phyloP scores from a whole-genome alignment of 2,113 vertebrate genomes.

The Stomatorhinus ivindoensis region DNA sequence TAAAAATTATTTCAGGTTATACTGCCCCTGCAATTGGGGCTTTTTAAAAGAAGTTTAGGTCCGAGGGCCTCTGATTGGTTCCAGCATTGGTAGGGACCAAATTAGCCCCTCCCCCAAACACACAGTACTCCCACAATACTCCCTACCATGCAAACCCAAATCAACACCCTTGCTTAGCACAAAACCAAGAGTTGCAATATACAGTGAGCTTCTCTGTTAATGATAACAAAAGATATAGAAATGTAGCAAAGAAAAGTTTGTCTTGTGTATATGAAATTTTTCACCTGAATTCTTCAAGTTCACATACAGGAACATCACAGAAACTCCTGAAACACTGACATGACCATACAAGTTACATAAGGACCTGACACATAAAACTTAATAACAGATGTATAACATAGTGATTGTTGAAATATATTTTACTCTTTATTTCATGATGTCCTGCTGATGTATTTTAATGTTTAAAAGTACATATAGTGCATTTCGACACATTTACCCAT shows the following conservation, averaged over 20 bases:
- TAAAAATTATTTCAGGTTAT: background rate
- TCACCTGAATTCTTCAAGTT: conserved; percentile 10
- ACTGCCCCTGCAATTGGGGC: background rate
- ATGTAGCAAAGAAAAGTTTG: background rate
- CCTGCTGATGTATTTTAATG: background rate
- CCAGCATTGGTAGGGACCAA: background rate
- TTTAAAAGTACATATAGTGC: background rate
- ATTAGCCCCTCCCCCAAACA: background rate
- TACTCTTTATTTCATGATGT: background rate
- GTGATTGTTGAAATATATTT: conserved; percentile 2
- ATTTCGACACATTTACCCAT: background rate
- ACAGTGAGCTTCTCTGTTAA: background rate
- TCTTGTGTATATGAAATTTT: conserved; percentile 1
- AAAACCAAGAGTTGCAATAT: background rate
- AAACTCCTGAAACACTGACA: background rate
- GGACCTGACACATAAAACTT: background rate
- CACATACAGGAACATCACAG: background rate
- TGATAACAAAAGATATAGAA: background rate
- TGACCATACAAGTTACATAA: background rate
- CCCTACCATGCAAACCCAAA: background rate
- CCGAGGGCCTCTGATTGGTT: background rate
- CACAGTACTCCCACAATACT: background rate
- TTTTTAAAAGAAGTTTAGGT: background rate
- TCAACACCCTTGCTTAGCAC: background rate
- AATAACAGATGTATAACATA: background rate